phyloP scores from a whole-genome alignment of 2,888 invertebrate species.

The Cephus runcator region DNA sequence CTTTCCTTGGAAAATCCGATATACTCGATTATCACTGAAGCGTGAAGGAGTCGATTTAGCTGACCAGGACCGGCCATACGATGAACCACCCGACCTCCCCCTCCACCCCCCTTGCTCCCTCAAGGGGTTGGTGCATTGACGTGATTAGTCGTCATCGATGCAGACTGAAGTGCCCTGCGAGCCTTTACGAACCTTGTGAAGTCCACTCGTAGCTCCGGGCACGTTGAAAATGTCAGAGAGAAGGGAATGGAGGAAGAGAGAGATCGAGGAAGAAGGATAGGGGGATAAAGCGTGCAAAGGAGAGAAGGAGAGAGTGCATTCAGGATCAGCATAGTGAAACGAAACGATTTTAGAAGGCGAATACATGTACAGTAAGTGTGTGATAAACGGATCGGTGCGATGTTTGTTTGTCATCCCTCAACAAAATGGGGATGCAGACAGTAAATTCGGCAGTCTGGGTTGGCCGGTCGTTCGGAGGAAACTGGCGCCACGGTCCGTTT shows the following conservation, averaged over 20 bases:
- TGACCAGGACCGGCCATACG: background rate
- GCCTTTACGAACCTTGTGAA: background rate
- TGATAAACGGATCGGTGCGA: background rate
- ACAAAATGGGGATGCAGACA: background rate
- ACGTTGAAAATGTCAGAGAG: background rate
- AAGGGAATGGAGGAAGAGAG: background rate
- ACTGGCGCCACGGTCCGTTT: conserved; percentile 24
- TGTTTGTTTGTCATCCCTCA: background rate
- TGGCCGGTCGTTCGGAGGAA: background rate
- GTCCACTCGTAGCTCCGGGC: background rate
- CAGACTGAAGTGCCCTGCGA: background rate
- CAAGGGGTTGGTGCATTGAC: background rate
- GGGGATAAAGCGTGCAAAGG: background rate
- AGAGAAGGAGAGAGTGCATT: background rate
- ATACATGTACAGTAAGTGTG: background rate
- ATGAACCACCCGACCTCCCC: background rate
- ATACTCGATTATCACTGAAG: background rate
- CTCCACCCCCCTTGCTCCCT: background rate
- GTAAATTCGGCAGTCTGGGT: background rate
- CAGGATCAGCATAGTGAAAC: background rate
- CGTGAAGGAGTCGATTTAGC: background rate
- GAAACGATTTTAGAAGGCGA: background rate
- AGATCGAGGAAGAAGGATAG: background rate
- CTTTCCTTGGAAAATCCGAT: background rate
- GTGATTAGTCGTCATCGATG: background rate